Base-by-base conservation (phyloP, 2,113 vertebrate species). In the Cathartes aura region DNA sequence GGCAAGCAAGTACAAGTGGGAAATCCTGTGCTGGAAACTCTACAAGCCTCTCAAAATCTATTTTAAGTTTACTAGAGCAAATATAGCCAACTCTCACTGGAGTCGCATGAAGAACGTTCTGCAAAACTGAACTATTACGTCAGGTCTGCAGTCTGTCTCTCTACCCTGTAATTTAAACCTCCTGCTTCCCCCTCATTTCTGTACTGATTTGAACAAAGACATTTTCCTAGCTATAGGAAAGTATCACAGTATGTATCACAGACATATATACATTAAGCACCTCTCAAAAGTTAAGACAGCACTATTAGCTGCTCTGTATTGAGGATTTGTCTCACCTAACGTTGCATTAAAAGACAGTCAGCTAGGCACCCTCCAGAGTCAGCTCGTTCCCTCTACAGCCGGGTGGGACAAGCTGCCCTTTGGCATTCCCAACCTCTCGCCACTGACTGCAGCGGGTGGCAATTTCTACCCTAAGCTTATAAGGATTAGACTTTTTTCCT, bases 161-260 rank as follows among this genome's bases (percentile, higher is more conserved):
- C 74, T 86, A 53, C 38, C 59, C 93, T 93, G 87, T 96, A 97
- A 97, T 97, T 97, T 89, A 96, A 97, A 97, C 96, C 95, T 96
- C 93, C 96, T 96, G 91, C 79, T 93, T 89, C n/a, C 63, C 58
- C 53, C 40, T 91, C 66, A 26, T 85, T 91, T 76, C 89, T 94
- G 81, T 18, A 38, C 73, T 79, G 45, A 95, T 79, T 92, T 83
- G 84, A 92, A 88, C 70, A 97, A 85, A 85, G 76, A 50, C 47
- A 78, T 89, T 96, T 82, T 94, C 93, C 66, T 53, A 88, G 74
- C 81, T 82, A 47, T 55, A 76, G 71, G 84, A 91, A 94, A 95
- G 66, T 88, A 92, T 86, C 91, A 73, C 82, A 58, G 66, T 22
- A 45, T 62, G 58, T 42, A 64, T 48, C 0, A 0, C 48, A 91